Evolutionary conservation across 2,113 vertebrate species (phyloP).

Genomic region (Dromiciops gliroides): DNA sequence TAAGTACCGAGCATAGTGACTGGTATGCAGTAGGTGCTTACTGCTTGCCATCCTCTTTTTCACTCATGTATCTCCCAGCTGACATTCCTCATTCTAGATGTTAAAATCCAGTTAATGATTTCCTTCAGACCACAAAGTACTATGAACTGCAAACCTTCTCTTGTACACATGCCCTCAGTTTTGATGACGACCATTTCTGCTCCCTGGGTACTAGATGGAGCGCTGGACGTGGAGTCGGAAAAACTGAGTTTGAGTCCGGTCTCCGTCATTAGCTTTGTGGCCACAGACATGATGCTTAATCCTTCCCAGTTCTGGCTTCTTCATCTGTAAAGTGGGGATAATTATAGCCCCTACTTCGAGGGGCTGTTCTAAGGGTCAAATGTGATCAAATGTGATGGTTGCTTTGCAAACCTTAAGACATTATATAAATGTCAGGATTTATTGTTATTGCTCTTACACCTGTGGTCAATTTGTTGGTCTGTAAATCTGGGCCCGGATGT

Average conservation of each 20-base stretch:
- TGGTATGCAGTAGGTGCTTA: neutral
- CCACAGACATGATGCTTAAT: neutral
- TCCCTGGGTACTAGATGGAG: neutral
- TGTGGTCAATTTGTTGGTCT: neutral
- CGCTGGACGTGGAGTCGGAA: neutral
- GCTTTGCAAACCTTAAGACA: too few species aligned
- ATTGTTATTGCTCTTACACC: neutral
- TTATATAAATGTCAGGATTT: neutral
- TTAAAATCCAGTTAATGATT: neutral
- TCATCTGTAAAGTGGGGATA: neutral
- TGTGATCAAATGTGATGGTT: neutral
- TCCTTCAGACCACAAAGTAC: neutral
- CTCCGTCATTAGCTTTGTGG: neutral
- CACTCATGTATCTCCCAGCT: neutral
- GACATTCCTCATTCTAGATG: neutral
- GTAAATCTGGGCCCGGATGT: neutral
- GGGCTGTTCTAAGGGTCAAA: neutral
- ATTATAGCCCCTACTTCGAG: neutral
- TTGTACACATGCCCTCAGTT: neutral
- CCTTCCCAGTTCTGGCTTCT: neutral
- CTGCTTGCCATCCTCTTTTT: neutral
- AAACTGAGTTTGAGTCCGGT: neutral
- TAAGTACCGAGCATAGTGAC: neutral
- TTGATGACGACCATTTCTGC: neutral
- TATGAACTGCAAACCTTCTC: neutral